Percentiles rank a stretch among this genome's conserved stretches.
Conservation (phyloP, 2,797 vertebrate genomes). For the Malacoraja senta region DNA sequence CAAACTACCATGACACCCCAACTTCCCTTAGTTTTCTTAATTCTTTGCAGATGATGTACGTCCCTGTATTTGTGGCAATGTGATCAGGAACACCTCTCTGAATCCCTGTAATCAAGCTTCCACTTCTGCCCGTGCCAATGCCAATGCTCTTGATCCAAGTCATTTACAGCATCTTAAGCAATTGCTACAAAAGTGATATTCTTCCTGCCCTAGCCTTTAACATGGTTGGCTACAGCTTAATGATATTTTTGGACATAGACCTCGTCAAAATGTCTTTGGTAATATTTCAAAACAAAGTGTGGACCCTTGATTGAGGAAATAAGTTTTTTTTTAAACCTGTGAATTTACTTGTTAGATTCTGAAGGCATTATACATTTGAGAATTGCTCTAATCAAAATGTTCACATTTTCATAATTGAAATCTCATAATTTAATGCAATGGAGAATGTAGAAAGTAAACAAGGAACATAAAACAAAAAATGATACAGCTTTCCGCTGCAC, state of each 20-base stretch:
- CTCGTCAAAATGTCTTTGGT: too few relatives aligned
- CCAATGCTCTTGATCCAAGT: too few relatives aligned
- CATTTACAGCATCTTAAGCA: too few relatives aligned
- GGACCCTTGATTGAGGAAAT: slow-evolving; percentile 36
- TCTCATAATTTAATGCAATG: not conserved
- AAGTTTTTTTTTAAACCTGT: not conserved
- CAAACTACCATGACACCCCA: too few relatives aligned
- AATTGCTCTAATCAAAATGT: not conserved
- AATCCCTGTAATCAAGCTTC: too few relatives aligned
- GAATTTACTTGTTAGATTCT: not conserved
- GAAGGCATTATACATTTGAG: not conserved
- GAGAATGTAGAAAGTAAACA: slow-evolving; percentile 26
- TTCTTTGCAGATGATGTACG: too few relatives aligned
- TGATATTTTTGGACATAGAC: not conserved
- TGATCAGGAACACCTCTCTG: too few relatives aligned
- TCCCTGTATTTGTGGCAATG: too few relatives aligned
- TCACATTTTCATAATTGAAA: not conserved
- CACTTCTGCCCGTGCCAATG: too few relatives aligned
- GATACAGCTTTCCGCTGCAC: not conserved
- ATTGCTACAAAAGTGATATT: too few relatives aligned
- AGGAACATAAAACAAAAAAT: not conserved
- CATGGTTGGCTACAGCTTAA: not conserved
- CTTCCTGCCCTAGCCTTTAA: too few relatives aligned
- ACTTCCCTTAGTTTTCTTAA: too few relatives aligned
- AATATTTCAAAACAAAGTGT: not conserved